Evolutionary conservation across 1,140 invertebrate genomes (phyloP), one percentile per base, ranked within the genome.

Genomic region (Sinonovacula constricta): DNA sequence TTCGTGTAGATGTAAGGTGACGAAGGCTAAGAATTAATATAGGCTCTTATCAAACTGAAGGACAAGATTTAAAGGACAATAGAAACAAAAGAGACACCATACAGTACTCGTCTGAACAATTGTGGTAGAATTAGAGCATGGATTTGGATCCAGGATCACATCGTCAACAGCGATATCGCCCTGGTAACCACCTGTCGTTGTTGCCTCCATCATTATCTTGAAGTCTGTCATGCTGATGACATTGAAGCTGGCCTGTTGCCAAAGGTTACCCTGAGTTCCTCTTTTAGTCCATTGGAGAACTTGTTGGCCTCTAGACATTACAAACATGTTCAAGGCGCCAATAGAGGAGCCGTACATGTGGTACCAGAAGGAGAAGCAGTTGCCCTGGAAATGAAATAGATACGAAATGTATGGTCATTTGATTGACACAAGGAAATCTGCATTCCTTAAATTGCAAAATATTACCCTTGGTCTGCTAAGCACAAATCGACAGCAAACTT

Each of bases 291-390:
- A 90, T 28, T 72, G 69, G 12, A 84, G 69, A 28, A 28, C 59
- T 14, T 65, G 63, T 15, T 30, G 28, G 1, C 81, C 79, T 15
- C 78, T 67, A 45, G 74, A 70, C 33, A 80, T 69, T 12, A 69
- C 78, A 69, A 85, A 87, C 7, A 90, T 82, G 63, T 82, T 90
- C 0, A 91, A 78, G 5, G 30, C 63, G 1, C 83, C 84, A 33
- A 90, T 83, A 51, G 86, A 83, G 14, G 70, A 74, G 10, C 95
- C 95, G 85, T 93, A 95, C 95, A 96, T 96, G 86, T 96, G 95
- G 83, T 91, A 94, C 92, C 93, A 96, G 86, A 96, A 95, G 3
- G 81, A 79, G 39, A 88, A 82, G 56, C 88, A 89, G 57, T 74
- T 79, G 3, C 82, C 77, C 30, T 71, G 51, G 12, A 66, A 57